These are phyloP conservation scores for Drosophila pseudotakahashii DNA, from an alignment of 2,888 invertebrate species.

Conservation along the genomic window DNA sequence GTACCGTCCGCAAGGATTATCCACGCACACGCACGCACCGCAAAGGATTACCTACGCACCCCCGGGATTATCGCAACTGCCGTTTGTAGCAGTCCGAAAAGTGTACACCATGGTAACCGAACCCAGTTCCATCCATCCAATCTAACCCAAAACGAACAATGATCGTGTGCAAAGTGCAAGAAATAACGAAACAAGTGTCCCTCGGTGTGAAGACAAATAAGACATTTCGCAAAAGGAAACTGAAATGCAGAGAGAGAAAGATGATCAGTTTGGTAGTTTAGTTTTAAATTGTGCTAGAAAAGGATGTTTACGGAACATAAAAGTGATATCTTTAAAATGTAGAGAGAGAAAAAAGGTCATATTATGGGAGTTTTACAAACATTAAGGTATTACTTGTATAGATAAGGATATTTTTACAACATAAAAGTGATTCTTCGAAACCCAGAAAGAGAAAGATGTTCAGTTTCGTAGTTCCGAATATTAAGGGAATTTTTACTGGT, in stretches of 20 bases:
- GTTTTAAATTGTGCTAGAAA: background rate
- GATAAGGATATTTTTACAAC: background rate
- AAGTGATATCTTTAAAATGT: background rate
- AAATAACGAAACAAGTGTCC: slow-evolving; percentile 33
- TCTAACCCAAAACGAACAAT: slow-evolving; percentile 43
- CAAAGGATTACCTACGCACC: slow-evolving; percentile 49
- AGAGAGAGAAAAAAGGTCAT: too few species aligned
- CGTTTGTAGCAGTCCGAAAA: slow-evolving; percentile 66
- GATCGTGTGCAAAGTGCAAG: slow-evolving; percentile 42
- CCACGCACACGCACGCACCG: slow-evolving; percentile 17
- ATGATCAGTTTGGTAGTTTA: background rate
- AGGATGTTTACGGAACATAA: background rate
- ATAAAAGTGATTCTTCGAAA: background rate
- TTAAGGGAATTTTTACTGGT: too few species aligned
- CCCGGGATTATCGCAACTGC: slow-evolving; percentile 51
- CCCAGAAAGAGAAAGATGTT: too few species aligned
- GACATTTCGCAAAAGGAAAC: slow-evolving; percentile 26
- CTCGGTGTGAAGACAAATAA: slow-evolving; percentile 40
- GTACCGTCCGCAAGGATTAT: slow-evolving; percentile 58
- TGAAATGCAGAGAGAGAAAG: slow-evolving; percentile 13
- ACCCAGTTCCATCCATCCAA: slow-evolving; percentile 23
- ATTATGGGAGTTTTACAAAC: background rate
- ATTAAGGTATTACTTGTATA: too few species aligned
- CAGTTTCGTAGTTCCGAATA: too few species aligned
- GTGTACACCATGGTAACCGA: slow-evolving; percentile 81